Percentiles rank a stretch among this genome's conserved stretches.
Conservation (phyloP, 2,888 invertebrate species). For the Drosophila diplacantha region DNA sequence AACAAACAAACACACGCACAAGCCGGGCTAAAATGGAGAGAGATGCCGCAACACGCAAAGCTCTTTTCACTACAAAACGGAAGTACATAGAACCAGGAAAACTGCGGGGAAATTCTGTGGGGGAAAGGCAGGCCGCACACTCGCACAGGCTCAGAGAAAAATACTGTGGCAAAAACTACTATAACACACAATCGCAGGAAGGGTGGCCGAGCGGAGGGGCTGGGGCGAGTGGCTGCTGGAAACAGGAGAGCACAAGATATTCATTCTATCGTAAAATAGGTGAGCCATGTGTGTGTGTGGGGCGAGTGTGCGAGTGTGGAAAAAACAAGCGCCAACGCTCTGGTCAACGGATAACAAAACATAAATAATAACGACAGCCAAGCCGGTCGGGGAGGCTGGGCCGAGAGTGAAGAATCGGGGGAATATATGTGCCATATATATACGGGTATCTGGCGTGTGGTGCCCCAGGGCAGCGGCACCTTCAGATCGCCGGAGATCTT, state of each 20-base stretch:
- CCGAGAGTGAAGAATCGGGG: slow-evolving; percentile 10
- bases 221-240: slow-evolving; percentile 16
- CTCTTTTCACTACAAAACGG: slow-evolving; percentile 73
- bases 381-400: slow-evolving; percentile 47
- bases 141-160: slow-evolving; percentile 58
- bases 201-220: neutral
- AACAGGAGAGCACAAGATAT: slow-evolving; percentile 57
- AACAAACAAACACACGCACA: slow-evolving; percentile 64
- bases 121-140: slow-evolving; percentile 33
- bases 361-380: slow-evolving; percentile 74
- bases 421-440: slow-evolving; percentile 21
- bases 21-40: slow-evolving; percentile 25
- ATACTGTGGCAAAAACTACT: slow-evolving; percentile 65
- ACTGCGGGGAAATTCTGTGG: slow-evolving; percentile 23
- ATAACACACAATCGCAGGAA: slow-evolving; percentile 32
- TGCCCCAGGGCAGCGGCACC: slow-evolving; percentile 24
- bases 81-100: slow-evolving; percentile 63
- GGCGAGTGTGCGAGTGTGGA: slow-evolving; percentile 37
- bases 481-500: slow-evolving; percentile 21
- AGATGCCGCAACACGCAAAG: slow-evolving; percentile 63
- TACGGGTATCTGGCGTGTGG: slow-evolving; percentile 15
- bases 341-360: slow-evolving; percentile 74
- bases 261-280: slow-evolving; percentile 73
- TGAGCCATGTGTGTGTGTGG: slow-evolving; percentile 47
- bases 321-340: slow-evolving; percentile 67